A percentile compares a stretch with the other conserved stretches of the same genome.
Conservation (phyloP, 2,888 invertebrate species). For the Aproaerema taeniolella region DNA sequence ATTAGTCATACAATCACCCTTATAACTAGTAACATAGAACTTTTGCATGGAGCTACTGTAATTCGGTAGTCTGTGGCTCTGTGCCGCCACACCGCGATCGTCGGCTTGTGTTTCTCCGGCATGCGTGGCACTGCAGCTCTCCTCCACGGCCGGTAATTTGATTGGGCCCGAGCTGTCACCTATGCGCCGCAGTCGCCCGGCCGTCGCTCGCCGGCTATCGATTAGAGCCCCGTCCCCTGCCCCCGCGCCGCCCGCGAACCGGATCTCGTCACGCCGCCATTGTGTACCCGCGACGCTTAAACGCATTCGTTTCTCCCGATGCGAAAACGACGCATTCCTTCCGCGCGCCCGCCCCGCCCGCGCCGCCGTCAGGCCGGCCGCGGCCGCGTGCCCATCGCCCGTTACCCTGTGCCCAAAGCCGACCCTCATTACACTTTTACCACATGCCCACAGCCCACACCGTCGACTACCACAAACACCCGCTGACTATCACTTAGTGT, state of each 20-base stretch:
- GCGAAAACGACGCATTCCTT: conserved; percentile 78
- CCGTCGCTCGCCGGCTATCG: conserved; percentile 76
- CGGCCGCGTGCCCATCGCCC: conserved; percentile 45
- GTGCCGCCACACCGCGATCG: conserved; percentile 30
- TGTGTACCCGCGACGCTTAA: conserved; percentile 77
- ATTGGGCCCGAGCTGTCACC: conserved; percentile 76
- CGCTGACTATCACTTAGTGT: neutral
- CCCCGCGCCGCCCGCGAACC: conserved; percentile 72
- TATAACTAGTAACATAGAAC: too few relatives aligned
- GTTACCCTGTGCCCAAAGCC: too few relatives aligned
- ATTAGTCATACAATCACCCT: too few relatives aligned
- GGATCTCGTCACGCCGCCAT: conserved; percentile 78
- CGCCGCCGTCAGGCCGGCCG: conserved; percentile 28
- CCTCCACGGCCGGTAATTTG: conserved; percentile 72
- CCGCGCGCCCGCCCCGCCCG: conserved; percentile 56
- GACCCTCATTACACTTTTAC: conserved; percentile 62
- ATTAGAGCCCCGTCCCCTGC: conserved; percentile 67
- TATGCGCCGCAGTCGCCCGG: conserved; percentile 75
- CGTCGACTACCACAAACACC: conserved; percentile 27
- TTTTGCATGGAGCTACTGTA: conserved; percentile 18
- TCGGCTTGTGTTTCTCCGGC: conserved; percentile 46
- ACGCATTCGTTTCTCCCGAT: conserved; percentile 78
- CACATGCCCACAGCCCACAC: conserved; percentile 15
- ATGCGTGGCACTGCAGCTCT: conserved; percentile 65
- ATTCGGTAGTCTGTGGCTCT: conserved; percentile 26